Base-by-base conservation (phyloP, 2,797 vertebrate species). In the Bradypus variegatus region DNA sequence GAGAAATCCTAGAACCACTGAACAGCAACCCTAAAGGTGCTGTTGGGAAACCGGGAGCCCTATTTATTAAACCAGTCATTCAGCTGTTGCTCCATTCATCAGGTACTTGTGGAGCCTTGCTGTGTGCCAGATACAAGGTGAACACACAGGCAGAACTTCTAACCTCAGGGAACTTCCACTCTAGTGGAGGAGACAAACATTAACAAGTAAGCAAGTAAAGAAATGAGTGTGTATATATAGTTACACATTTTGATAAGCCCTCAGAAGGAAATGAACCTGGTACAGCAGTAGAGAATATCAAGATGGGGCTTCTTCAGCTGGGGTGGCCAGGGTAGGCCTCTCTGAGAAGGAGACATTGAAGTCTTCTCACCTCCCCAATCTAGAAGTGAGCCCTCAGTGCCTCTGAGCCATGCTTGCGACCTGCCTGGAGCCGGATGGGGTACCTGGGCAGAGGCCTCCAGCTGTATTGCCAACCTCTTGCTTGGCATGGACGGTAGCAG, bases 91-190 rank as follows among this genome's bases (percentile, higher is more conserved):
- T 69, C 36, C 73, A 48, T 67, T 64, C 31, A 5, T 7, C 50
- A 16, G 69, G 31, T 36, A 41, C 86, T 85, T 36, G 38, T 62
- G n/a, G 88, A n/a, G 48, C 65, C 67, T 62, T 65, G 50, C 31
- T 41, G 1, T 18, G 75, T 89, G 36, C 41, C 48, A 53, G 90
- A 45, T 21, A n/a, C 1, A 19, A 33, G 18, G 8, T 48, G 55
- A 65, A 77, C 70, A 62, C 55, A 77, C 0, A 67, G 76, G 41
- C 29, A 50, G 38, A 69, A 23, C 3, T 1, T 78, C 89, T 94
- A 79, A 76, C 85, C 82, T 91, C 92, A 73, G 89, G 75, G 65
- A 93, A 82, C 93, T 94, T 93, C 91, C 65, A 93, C 53, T 92
- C 75, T 48, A 33, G 77, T 69, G 85, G 80, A 88, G 41, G 41